Evolutionary conservation across 2,113 vertebrate species (phyloP), one percentile per base, ranked within the genome.

Genomic region (Boleophthalmus pectinirostris): DNA sequence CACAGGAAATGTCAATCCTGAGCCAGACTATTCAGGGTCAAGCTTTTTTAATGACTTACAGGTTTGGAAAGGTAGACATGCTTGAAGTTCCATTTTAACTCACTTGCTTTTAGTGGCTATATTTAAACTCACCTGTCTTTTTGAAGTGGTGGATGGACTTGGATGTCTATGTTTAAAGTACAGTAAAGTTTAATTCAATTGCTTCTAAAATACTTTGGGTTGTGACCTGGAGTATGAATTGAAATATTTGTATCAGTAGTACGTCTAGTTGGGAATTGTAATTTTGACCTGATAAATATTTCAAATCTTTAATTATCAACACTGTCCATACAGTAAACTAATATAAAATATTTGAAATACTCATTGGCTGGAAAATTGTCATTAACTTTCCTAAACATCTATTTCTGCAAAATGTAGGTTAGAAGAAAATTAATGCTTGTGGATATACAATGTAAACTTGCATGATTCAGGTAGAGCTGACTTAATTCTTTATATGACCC

Each of bases 1-100:
- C 25, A 70, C 78, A 85, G 86, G 81, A 91, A 88, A 84, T 83
- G 74, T 81, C 72, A 74, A 69, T 68, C 72, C 78, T 83, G 54
- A 23, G 9, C n/a, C n/a, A 56, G 56, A 45, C 18, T 46, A n/a
- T 66, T 47, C 66, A 15, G 38, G n/a, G 61, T 82, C 67, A 61
- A 67, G 60, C 69, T 61, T 33, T 24, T 33, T 70, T 83, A 75
- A 91, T 86, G 56, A 77, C 82, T 74, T 25, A 9, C 78, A 82
- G 84, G 56, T 69, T 77, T 75, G 15, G 25, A n/a, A 45, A 72
- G 64, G 51, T 43, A 56, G 66, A 66, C 74, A 49, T 61, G 29
- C 25, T 38, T 35, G 29, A 63, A 20, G 8, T 35, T 20, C 7
- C 29, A 21, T 64, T 64, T 38, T 38, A 43, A 64, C 18, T 38